Base-by-base conservation (phyloP, 2,113 vertebrate species). In the Neogale vison region DNA sequence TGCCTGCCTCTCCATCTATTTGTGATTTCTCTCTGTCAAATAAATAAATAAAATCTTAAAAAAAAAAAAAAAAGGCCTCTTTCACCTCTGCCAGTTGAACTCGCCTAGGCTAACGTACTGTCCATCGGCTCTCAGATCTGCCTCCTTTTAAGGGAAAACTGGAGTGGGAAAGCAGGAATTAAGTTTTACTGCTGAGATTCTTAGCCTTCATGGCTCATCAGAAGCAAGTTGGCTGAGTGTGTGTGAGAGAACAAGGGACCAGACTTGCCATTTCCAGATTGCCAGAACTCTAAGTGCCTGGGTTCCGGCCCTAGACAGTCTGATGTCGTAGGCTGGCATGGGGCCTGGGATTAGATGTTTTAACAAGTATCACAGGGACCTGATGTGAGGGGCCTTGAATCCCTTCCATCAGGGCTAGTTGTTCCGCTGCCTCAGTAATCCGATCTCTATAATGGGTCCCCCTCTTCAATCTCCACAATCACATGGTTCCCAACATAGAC, bases 61-160 rank as follows among this genome's bases (percentile, higher is more conserved):
- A n/a, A n/a, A n/a, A n/a, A n/a, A n/a, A n/a, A n/a, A n/a, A n/a
- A n/a, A n/a, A n/a, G 69, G 31, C 14, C 0, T 45, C 61, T 94
- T 80, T 23, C 55, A 7, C 2, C 18, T 18, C 2, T 18, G 89
- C 72, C 65, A 13, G 31, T 72, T 47, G 45, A 74, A 47, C 14
- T 21, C 13, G 88, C 50, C 69, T 24, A 12, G 45, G 57, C 69
- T 69, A 23, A 12, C 0, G 0, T 1, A 7, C 21, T 20, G n/a
- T 31, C 34, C 34, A 52, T 83, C 14, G 52, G 12, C 55, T 21
- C 71, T 61, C 86, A 80, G 12, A 63, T 61, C 69, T 57, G 52
- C 61, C 77, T 91, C 85, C 67, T 95, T 93, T 95, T 31, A 47
- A 55, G 31, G 92, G 34, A 50, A 77, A 8, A 61, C 24, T 10